Percentiles rank a stretch among this genome's conserved stretches.
These are phyloP conservation scores for Coptodon rendalli DNA, from an alignment of 2,113 vertebrate genomes.

Conservation along the genomic window DNA sequence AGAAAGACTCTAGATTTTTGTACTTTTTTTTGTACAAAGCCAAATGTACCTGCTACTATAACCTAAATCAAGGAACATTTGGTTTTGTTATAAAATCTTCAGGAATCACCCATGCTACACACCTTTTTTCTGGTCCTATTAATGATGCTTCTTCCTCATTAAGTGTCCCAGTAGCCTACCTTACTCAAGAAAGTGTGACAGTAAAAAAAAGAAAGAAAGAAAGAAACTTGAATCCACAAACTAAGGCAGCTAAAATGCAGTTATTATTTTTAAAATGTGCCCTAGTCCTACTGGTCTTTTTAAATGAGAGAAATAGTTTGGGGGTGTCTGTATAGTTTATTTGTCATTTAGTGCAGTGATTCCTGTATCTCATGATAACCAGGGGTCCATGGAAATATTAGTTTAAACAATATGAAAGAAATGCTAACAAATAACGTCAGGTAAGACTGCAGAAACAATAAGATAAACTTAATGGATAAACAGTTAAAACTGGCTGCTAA, in stretches of 20 bases:
- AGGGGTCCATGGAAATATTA: not conserved
- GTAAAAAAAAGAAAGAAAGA: not conserved
- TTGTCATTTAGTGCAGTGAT: not conserved
- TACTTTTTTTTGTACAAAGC: not conserved
- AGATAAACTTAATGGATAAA: not conserved
- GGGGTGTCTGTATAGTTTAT: not conserved
- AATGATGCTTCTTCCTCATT: not conserved
- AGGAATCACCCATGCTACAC: not conserved
- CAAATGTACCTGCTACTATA: not conserved
- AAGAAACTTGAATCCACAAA: not conserved
- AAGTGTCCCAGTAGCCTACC: not conserved
- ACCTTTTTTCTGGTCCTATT: not conserved
- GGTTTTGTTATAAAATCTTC: not conserved
- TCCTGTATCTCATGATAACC: not conserved
- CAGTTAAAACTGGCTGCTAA: not conserved
- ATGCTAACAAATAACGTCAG: not conserved
- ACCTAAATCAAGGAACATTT: not conserved
- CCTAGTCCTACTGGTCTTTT: not conserved
- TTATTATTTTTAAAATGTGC: not conserved
- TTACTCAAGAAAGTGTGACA: not conserved
- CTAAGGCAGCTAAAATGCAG: not conserved
- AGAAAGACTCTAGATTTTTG: not conserved
- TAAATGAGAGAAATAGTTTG: not conserved
- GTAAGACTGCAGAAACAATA: not conserved
- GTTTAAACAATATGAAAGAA: not conserved